Conservation (phyloP, 2,113 vertebrate species). For the Mus musculus region DNA sequence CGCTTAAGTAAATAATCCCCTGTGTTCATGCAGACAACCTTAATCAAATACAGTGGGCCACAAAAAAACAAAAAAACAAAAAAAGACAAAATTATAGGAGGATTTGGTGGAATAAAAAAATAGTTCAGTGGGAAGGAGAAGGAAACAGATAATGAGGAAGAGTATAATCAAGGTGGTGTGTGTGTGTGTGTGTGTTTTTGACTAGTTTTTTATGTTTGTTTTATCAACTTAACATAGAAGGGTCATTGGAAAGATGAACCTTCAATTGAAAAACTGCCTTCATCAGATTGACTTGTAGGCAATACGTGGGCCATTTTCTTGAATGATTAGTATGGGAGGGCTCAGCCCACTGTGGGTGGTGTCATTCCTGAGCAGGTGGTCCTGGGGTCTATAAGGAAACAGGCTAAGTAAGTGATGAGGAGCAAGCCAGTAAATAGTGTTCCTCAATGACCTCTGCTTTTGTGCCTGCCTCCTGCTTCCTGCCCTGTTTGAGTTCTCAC, state of each 20-base stretch:
- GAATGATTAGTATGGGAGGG: not conserved
- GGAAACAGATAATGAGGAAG: not conserved
- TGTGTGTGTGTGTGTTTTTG: not conserved
- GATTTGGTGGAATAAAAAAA: too few species aligned
- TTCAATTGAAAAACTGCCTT: not conserved
- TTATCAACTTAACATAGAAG: not conserved
- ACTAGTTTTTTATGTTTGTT: not conserved
- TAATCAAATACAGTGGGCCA: not conserved
- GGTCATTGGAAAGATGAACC: not conserved
- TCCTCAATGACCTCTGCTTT: too few species aligned
- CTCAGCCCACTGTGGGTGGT: not conserved
- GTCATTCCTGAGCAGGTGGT: not conserved
- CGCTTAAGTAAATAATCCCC: not conserved
- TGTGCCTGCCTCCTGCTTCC: not conserved
- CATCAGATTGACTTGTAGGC: not conserved
- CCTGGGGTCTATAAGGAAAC: not conserved
- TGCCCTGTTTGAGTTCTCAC: not conserved
- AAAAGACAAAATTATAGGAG: not conserved
- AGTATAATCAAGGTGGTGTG: not conserved
- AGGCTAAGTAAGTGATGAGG: not conserved
- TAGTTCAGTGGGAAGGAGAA: not conserved
- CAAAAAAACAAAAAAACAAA: not conserved
- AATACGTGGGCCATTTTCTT: not conserved
- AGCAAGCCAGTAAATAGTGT: not conserved
- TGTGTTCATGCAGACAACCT: not conserved